These are phyloP conservation scores for Dicaeum eximium DNA, from an alignment of 2,113 vertebrate genomes.

Conservation along the genomic window DNA sequence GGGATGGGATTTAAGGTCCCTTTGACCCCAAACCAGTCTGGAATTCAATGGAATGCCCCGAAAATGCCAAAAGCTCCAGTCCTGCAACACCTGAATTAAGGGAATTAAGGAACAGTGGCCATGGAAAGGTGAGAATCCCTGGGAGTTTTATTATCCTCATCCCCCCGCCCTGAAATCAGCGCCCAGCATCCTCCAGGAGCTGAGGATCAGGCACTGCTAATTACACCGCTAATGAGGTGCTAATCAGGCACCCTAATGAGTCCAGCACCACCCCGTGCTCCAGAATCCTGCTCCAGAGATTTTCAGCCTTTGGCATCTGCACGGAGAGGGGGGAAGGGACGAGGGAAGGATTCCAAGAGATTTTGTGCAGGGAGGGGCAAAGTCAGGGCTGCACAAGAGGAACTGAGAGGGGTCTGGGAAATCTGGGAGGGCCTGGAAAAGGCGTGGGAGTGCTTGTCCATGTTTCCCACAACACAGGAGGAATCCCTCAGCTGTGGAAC, in stretches of 20 bases:
- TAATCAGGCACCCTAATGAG: background rate
- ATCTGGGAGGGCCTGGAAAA: background rate
- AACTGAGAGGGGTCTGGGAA: background rate
- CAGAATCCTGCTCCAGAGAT: background rate
- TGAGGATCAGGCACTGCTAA: background rate
- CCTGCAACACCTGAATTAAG: no score
- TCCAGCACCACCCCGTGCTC: background rate
- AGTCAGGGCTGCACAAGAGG: background rate
- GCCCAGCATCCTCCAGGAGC: background rate
- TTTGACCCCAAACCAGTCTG: background rate
- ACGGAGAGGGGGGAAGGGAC: fast-evolving
- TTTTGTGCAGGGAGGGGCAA: fast-evolving
- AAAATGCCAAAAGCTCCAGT: background rate
- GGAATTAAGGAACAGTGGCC: background rate
- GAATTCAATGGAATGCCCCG: background rate
- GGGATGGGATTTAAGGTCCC: background rate
- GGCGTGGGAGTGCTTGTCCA: fast-evolving
- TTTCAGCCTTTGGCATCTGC: background rate
- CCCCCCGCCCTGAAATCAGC: background rate
- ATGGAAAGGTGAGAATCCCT: background rate
- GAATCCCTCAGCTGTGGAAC: background rate
- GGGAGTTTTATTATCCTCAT: background rate
- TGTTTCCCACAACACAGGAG: fast-evolving
- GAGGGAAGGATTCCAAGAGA: background rate
- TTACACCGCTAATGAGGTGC: background rate